These are phyloP conservation scores for Tylochromis polylepis DNA, from an alignment of 2,113 vertebrate genomes.

Conservation along the genomic window DNA sequence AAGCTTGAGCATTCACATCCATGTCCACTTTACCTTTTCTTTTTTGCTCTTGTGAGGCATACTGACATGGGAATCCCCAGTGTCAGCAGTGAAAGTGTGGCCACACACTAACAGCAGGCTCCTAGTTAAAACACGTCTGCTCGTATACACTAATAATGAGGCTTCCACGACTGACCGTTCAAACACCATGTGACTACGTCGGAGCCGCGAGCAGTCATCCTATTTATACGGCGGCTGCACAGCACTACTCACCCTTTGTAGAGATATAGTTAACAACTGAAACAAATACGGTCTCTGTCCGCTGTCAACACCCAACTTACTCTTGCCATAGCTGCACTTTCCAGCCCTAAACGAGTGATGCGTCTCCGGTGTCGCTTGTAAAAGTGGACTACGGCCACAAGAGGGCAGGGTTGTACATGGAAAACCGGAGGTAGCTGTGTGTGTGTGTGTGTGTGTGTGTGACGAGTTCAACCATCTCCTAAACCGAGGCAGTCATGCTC, in stretches of 20 bases:
- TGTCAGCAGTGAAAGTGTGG: constrained; percentile 18
- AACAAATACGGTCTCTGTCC: neutral
- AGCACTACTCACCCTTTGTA: neutral
- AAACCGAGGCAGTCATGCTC: neutral
- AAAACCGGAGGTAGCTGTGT: neutral
- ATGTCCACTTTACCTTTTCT: constrained; percentile 78
- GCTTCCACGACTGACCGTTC: neutral
- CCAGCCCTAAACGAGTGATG: neutral
- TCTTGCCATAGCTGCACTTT: constrained; percentile 22
- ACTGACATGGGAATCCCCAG: constrained; percentile 26
- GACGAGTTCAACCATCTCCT: neutral
- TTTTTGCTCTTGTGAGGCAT: constrained; percentile 92
- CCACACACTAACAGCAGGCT: constrained; percentile 2
- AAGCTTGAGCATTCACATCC: neutral
- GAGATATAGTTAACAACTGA: neutral
- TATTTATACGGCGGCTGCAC: neutral
- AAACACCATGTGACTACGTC: constrained; percentile 44
- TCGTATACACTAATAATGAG: constrained; percentile 8
- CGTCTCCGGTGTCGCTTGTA: neutral
- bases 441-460: neutral
- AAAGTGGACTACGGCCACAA: neutral
- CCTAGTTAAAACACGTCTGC: constrained; percentile 5
- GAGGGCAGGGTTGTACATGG: constrained; percentile 18
- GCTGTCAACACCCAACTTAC: neutral
- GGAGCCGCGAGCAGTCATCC: neutral